A percentile compares a stretch with the other conserved stretches of the same genome.
Conservation (phyloP, 2,797 vertebrate genomes). For the Trematomus bernacchii region DNA sequence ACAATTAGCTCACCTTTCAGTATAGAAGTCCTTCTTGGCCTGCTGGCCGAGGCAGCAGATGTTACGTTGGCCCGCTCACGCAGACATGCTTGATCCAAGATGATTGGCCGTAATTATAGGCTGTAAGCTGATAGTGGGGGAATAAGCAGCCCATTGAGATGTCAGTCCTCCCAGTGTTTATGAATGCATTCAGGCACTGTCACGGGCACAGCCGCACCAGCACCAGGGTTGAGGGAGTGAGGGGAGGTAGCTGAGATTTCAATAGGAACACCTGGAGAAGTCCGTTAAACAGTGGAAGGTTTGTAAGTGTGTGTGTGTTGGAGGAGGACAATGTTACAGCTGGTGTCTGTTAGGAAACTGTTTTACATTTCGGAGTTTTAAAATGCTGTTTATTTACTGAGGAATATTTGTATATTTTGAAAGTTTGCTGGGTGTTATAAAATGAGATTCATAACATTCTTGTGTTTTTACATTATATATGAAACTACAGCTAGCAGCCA, state of each 20-base stretch:
- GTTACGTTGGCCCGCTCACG: slow-evolving; percentile 79
- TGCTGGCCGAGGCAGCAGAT: slow-evolving; percentile 79
- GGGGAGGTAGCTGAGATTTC: slow-evolving; percentile 54
- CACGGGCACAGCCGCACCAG: slow-evolving; percentile 45
- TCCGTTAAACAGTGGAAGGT: slow-evolving; percentile 57
- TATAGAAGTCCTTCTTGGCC: slow-evolving; percentile 61
- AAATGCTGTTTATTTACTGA: too few species aligned
- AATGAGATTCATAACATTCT: too few species aligned
- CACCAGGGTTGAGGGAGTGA: slow-evolving; percentile 51
- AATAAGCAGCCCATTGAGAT: slow-evolving; percentile 82
- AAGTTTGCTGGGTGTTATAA: too few species aligned
- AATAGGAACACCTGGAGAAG: slow-evolving; percentile 77
- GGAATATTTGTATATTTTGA: too few species aligned
- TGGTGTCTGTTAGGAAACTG: slow-evolving; percentile 28
- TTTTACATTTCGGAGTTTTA: neutral
- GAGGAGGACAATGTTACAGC: slow-evolving; percentile 33
- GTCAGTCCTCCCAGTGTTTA: slow-evolving; percentile 79
- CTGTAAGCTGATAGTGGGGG: slow-evolving; percentile 87
- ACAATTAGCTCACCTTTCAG: slow-evolving; percentile 78
- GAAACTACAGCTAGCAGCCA: too few species aligned
- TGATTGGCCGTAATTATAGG: slow-evolving; percentile 87
- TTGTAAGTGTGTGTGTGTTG: slow-evolving; percentile 42
- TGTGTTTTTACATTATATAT: too few species aligned
- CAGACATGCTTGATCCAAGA: slow-evolving; percentile 84
- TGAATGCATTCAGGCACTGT: slow-evolving; percentile 74